phyloP scores from a whole-genome alignment of 2,888 invertebrate species.

The Hypsopygia costalis region DNA sequence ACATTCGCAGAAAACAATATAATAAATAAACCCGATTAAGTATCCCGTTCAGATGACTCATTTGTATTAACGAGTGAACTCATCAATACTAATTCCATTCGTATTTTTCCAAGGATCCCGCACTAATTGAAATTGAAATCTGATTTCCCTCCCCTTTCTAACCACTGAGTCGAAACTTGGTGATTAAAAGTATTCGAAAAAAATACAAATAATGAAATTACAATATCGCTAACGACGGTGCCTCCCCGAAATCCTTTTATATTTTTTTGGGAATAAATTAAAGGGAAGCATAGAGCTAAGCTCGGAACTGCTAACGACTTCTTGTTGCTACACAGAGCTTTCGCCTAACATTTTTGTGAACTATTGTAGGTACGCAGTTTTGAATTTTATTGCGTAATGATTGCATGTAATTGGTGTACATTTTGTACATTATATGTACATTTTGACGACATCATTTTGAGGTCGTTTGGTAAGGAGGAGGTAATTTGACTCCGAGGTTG shows the following conservation, averaged over 20 bases:
- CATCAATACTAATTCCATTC: constrained; percentile 75
- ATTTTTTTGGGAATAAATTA: constrained; percentile 76
- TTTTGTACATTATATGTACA: too few relatives aligned
- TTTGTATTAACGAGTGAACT: constrained; percentile 68
- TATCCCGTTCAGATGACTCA: constrained; percentile 56
- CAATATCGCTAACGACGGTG: constrained; percentile 79
- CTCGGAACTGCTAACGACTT: constrained; percentile 60
- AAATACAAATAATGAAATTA: constrained; percentile 82
- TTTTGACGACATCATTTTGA: too few relatives aligned
- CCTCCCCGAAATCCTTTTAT: constrained; percentile 77
- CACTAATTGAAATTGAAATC: constrained; percentile 80
- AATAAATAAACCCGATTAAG: constrained; percentile 53
- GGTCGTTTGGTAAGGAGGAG: too few relatives aligned
- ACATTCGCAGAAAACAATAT: constrained; percentile 33
- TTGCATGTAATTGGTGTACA: too few relatives aligned
- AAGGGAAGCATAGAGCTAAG: constrained; percentile 58
- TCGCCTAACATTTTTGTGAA: constrained; percentile 18
- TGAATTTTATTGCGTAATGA: too few relatives aligned
- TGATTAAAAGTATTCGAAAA: constrained; percentile 78
- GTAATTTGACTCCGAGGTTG: too few relatives aligned
- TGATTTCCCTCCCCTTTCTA: constrained; percentile 65
- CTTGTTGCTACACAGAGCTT: constrained; percentile 50
- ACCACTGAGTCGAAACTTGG: constrained; percentile 50
- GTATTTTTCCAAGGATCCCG: constrained; percentile 67
- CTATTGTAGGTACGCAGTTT: background rate